Percentiles rank a stretch among this genome's conserved stretches.
Evolutionary conservation across 2,888 invertebrate genomes (phyloP).

Genomic region (Poecilus cupreus): DNA sequence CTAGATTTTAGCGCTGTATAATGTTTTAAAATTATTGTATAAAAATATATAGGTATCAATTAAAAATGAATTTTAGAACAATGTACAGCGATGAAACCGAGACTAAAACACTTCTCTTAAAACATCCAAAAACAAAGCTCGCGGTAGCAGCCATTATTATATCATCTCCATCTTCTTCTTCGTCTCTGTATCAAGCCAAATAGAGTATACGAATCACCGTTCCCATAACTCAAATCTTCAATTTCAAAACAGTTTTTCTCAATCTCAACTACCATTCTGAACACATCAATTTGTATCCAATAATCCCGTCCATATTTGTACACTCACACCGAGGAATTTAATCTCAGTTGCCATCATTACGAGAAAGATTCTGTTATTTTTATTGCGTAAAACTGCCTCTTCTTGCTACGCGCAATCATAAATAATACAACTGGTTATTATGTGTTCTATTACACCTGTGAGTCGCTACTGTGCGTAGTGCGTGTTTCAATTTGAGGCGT

Average conservation of each 20-base stretch:
- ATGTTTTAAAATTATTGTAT: no score
- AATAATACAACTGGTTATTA: slow-evolving; percentile 12
- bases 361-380: slow-evolving; percentile 16
- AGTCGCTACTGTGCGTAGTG: background rate
- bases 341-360: background rate
- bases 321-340: slow-evolving; percentile 1
- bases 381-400: slow-evolving; percentile 5
- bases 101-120: no score
- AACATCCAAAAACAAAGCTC: no score
- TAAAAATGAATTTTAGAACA: no score
- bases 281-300: background rate
- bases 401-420: background rate
- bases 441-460: slow-evolving; percentile 1
- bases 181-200: no score
- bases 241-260: background rate
- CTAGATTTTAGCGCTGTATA: no score
- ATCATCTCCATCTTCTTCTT: no score
- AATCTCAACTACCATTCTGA: background rate
- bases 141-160: no score
- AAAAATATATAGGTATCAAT: no score
- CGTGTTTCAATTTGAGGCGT: background rate
- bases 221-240: background rate
- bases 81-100: no score
- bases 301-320: background rate
- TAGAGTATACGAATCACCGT: background rate